Evolutionary conservation across 2,888 invertebrate genomes (phyloP), one percentile per base, ranked within the genome.

Genomic region (Itoplectis maculator): DNA sequence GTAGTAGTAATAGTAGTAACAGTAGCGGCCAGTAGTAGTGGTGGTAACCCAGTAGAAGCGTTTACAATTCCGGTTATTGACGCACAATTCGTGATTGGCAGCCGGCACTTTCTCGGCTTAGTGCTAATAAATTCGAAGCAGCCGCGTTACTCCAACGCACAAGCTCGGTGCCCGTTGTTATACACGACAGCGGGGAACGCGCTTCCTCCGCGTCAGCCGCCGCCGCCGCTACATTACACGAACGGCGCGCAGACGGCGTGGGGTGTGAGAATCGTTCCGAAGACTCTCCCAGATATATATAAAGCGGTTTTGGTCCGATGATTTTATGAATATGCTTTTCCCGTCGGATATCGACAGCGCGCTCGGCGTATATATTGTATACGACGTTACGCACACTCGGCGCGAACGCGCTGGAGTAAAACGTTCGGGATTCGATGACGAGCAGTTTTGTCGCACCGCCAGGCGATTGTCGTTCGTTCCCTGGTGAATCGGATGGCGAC

Each of bases 271-370:
- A 82, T 83, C 82, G 84, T 86, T 73, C 72, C 86, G 75, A 83
- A 35, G 63, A 45, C 65, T 73, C 65, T 73, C 70, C 84, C 0
- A 86, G 90, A 90, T 89, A 92, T 92, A 90, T 89, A 92, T 92
- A 91, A 91, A 91, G 88, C 91, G 89, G 91, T 91, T 87, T 90
- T 90, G 91, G 89, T 90, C 86, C 88, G 88, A 85, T 88, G 89
- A 86, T 92, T 92, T 92, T 92, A 92, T 90, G 91, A 92, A 92
- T 92, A 92, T 92, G 92, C 91, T 92, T 89, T 49, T 75, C 70
- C 45, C 65, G 42, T 59, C 51, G 68, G 61, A 45, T 69, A 59
- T 56, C 18, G 15, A 37, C n/a, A n/a, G n/a, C n/a, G 37, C 29
- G 9, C 18, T 37, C 47, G 59, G 23, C 54, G 45, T 29, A 40